Conservation (phyloP, 2,113 vertebrate genomes). For the Clinocottus analis region DNA sequence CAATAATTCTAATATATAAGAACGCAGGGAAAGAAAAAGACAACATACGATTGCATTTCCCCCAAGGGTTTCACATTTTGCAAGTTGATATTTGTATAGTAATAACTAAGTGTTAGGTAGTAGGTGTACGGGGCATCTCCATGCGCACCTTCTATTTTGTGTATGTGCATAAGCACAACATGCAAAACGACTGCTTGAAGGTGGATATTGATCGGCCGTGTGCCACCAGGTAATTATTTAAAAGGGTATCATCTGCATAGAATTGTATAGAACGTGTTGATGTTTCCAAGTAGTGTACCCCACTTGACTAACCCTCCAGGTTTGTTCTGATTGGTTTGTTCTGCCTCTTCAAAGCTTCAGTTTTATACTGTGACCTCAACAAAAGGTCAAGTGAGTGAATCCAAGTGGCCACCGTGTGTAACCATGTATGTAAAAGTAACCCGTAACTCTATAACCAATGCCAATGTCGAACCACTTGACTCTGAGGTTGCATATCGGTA, state of each 20-base stretch:
- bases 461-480: neutral
- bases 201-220: neutral
- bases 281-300: too few relatives aligned
- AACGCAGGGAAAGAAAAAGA: too few relatives aligned
- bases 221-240: too few relatives aligned
- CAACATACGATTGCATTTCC: too few relatives aligned
- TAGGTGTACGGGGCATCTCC: neutral
- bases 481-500: neutral
- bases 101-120: neutral
- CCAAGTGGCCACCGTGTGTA: neutral
- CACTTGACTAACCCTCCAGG: neutral
- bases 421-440: neutral
- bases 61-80: too few relatives aligned
- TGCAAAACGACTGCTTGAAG: neutral
- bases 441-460: neutral
- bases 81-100: neutral
- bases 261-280: too few relatives aligned
- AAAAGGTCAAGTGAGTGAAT: neutral
- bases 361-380: neutral
- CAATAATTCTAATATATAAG: too few relatives aligned
- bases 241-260: neutral
- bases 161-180: neutral
- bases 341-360: neutral
- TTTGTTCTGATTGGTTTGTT: neutral
- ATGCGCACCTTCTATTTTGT: too few relatives aligned